These are phyloP conservation scores for Centropyge bicolor DNA, from an alignment of 2,797 vertebrate genomes.

Conservation along the genomic window DNA sequence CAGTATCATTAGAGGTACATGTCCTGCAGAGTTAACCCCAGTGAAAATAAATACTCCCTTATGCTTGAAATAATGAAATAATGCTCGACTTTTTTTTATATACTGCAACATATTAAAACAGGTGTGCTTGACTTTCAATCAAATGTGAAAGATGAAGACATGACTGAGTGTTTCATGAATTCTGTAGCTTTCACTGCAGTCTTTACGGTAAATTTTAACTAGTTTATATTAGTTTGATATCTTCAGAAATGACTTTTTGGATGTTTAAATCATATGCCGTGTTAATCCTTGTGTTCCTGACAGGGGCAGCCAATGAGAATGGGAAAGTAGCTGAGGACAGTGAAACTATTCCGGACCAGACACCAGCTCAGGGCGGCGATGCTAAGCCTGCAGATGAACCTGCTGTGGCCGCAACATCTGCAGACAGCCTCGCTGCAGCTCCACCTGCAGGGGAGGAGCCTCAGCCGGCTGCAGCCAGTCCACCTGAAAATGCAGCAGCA, in stretches of 20 bases:
- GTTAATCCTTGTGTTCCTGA: constrained; percentile 3
- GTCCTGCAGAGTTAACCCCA: too few species aligned
- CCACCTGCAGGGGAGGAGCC: constrained; percentile 53
- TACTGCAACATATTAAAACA: neutral
- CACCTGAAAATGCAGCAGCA: constrained; percentile 25
- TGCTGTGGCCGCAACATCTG: constrained; percentile 36
- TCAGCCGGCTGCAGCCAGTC: constrained; percentile 30
- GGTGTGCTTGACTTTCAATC: neutral
- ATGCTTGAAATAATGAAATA: neutral
- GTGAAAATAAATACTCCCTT: too few species aligned
- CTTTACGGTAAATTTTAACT: neutral
- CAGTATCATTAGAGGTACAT: neutral
- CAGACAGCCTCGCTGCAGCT: constrained; percentile 36
- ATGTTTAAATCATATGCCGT: neutral
- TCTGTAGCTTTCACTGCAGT: neutral
- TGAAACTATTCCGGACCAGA: constrained; percentile 80
- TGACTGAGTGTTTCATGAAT: neutral
- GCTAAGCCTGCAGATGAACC: constrained; percentile 47
- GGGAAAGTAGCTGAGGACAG: constrained; percentile 75
- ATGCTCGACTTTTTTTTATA: neutral
- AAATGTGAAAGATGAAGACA: neutral
- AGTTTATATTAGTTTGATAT: neutral
- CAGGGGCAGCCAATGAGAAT: constrained; percentile 74
- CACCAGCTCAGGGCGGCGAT: constrained; percentile 32
- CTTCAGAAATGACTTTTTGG: neutral